A percentile compares a stretch with the other conserved stretches of the same genome.
Conservation (phyloP, 1,140 invertebrate genomes). For the Protaetia brevitarsis region DNA sequence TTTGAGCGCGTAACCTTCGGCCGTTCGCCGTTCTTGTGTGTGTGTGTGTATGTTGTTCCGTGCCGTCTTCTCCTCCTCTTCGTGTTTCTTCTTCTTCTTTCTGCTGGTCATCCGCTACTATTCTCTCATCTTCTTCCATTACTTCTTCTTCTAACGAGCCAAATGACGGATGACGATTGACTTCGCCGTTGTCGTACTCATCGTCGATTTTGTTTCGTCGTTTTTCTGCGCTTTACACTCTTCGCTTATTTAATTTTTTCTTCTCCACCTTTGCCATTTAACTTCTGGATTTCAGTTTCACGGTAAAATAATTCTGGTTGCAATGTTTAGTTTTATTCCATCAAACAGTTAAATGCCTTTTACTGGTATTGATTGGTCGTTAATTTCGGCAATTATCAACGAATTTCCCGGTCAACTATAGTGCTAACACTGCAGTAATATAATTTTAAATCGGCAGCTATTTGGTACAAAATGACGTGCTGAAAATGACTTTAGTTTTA, state of each 20-base stretch:
- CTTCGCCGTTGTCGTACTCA: background rate
- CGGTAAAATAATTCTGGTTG: too few species aligned
- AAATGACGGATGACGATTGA: slow-evolving; percentile 11
- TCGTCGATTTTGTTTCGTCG: background rate
- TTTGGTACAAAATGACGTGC: too few species aligned
- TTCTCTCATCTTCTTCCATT: background rate
- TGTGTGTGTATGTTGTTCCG: too few species aligned
- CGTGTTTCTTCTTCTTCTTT: background rate
- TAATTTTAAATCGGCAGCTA: too few species aligned
- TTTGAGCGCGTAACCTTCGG: slow-evolving; percentile 16
- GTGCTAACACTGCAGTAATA: too few species aligned
- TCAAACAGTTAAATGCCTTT: too few species aligned
- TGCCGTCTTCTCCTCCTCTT: background rate
- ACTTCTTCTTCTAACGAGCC: background rate
- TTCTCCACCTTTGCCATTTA: background rate
- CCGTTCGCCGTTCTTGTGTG: background rate
- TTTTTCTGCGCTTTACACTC: background rate
- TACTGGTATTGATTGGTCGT: too few species aligned
- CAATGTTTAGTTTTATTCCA: too few species aligned
- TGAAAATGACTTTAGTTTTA: too few species aligned
- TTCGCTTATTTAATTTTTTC: background rate
- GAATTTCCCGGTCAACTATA: too few species aligned
- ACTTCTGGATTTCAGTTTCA: background rate
- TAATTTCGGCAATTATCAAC: too few species aligned
- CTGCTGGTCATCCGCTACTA: background rate